phyloP scores from a whole-genome alignment of 2,888 invertebrate species.

The Drosophila maculinotata region DNA sequence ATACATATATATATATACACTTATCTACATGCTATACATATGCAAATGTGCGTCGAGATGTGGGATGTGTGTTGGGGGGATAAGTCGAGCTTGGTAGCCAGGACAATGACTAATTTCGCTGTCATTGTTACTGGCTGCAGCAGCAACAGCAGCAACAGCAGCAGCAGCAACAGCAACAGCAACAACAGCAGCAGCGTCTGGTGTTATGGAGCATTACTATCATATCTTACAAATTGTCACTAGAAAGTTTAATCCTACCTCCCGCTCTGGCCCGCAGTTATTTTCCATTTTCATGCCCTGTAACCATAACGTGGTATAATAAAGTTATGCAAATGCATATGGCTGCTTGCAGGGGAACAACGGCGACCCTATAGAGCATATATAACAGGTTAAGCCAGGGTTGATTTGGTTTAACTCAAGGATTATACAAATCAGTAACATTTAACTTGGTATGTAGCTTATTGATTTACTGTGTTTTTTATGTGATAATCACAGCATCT shows the following conservation, averaged over 20 bases:
- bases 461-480: too few relatives aligned
- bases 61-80: conserved; percentile 11
- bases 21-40: conserved; percentile 36
- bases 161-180: background rate
- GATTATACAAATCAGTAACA: background rate
- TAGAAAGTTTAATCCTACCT: conserved; percentile 29
- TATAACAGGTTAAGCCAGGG: background rate
- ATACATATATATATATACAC: conserved; percentile 25
- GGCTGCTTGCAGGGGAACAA: background rate
- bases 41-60: conserved; percentile 39
- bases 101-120: conserved; percentile 72
- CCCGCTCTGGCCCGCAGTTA: too few relatives aligned
- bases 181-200: conserved; percentile 1
- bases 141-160: background rate
- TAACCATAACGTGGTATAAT: background rate
- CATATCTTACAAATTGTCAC: conserved; percentile 76
- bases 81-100: conserved; percentile 25
- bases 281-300: conserved; percentile 8
- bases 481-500: too few relatives aligned
- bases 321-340: conserved; percentile 16
- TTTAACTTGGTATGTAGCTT: too few relatives aligned
- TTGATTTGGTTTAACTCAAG: background rate
- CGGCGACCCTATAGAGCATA: background rate
- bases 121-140: conserved; percentile 56
- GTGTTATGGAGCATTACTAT: conserved; percentile 69